A percentile compares a stretch with the other conserved stretches of the same genome.
These are phyloP conservation scores for Idaea biselata DNA, from an alignment of 2,888 invertebrate species.

Conservation along the genomic window DNA sequence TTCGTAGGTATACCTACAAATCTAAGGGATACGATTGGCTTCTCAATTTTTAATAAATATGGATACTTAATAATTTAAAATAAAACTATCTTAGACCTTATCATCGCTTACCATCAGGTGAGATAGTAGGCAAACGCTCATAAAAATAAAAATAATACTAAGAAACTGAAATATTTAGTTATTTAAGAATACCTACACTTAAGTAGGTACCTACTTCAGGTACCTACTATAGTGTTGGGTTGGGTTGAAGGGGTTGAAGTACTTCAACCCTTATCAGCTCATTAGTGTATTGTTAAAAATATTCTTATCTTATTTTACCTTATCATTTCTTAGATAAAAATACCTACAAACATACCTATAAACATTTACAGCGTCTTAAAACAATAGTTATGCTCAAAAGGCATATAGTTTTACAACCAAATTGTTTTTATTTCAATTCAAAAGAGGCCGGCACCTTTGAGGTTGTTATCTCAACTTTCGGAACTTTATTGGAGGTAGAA, in stretches of 20 bases:
- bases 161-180: no score
- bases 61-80: no score
- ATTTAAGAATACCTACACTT: no score
- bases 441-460: conserved; percentile 45
- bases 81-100: no score
- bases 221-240: background rate
- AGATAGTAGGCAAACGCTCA: no score
- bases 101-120: no score
- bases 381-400: conserved; percentile 23
- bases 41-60: no score
- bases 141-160: no score
- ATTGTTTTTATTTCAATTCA: conserved; percentile 17
- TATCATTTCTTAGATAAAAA: background rate
- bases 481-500: conserved; percentile 24
- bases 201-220: no score
- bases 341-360: conserved; percentile 1
- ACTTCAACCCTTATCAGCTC: background rate
- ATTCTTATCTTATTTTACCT: conserved; percentile 1
- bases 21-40: no score
- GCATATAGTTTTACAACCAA: conserved; percentile 18
- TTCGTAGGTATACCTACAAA: no score
- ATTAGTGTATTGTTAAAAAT: background rate
- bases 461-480: conserved; percentile 33
- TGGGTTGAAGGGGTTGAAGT: background rate
- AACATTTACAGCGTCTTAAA: conserved; percentile 9